Percentiles rank a stretch among this genome's conserved stretches.
phyloP scores from a whole-genome alignment of 2,888 invertebrate genomes.

The Cantharis flavilabris region DNA sequence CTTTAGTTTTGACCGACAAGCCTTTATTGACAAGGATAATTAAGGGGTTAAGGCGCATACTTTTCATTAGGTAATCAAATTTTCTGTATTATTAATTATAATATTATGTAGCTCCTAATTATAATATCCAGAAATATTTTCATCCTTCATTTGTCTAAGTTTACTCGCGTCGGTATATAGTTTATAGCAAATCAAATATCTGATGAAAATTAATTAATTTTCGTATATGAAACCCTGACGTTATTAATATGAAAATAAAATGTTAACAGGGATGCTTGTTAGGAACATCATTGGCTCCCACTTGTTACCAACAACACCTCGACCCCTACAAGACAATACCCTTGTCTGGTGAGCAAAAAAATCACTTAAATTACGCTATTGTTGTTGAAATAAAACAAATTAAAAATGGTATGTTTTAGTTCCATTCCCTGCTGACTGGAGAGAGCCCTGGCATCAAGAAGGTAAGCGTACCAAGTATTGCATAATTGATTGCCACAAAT shows the following conservation, averaged over 20 bases:
- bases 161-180: background rate
- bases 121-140: background rate
- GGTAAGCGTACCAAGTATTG: slow-evolving; percentile 52
- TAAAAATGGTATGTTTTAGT: slow-evolving; percentile 45
- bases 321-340: slow-evolving; percentile 49
- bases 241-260: background rate
- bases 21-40: slow-evolving; percentile 11
- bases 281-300: slow-evolving; percentile 38
- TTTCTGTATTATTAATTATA: background rate
- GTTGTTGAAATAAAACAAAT: background rate
- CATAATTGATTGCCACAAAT: slow-evolving; percentile 52
- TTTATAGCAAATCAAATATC: background rate
- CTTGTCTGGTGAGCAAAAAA: slow-evolving; percentile 44
- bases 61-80: background rate
- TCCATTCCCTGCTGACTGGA: slow-evolving; percentile 54
- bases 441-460: slow-evolving; percentile 57
- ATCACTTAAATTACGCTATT: background rate
- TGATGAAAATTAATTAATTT: background rate
- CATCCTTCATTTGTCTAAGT: background rate
- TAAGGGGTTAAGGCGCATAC: background rate
- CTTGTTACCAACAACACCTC: slow-evolving; percentile 46
- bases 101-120: background rate
- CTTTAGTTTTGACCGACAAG: background rate
- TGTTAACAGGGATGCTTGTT: slow-evolving; percentile 41
- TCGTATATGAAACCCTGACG: background rate